Percentiles rank a stretch among this genome's conserved stretches.
Evolutionary conservation across 2,888 invertebrate species (phyloP).

Genomic region (Chrysolina haemoptera): DNA sequence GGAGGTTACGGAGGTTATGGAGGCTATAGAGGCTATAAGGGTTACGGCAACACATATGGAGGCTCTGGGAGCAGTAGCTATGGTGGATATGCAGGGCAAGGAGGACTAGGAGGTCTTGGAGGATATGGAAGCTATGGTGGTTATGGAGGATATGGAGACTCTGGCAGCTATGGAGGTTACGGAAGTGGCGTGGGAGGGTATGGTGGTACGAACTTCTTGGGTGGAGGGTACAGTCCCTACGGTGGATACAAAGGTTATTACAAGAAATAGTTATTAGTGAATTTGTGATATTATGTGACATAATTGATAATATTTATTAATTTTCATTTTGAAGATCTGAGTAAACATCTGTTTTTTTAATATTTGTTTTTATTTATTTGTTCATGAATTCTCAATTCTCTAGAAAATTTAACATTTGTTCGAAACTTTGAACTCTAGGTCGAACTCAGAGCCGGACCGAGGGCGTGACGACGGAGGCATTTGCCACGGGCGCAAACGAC

Average conservation of each 20-base stretch:
- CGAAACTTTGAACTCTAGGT: too few relatives aligned
- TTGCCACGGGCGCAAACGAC: too few relatives aligned
- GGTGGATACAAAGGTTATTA: slow-evolving; percentile 49
- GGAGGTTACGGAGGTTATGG: background rate
- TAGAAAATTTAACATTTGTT: background rate
- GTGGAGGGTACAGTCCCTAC: slow-evolving; percentile 50
- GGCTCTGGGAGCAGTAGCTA: slow-evolving; percentile 26
- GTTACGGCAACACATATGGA: slow-evolving; percentile 10
- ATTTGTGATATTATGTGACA: background rate
- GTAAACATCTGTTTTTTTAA: background rate
- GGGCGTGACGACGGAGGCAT: too few relatives aligned
- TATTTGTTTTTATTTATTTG: background rate
- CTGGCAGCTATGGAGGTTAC: slow-evolving; percentile 38
- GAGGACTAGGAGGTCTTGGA: slow-evolving; percentile 31
- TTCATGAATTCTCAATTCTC: background rate
- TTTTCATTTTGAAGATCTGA: background rate
- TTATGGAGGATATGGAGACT: slow-evolving; percentile 42
- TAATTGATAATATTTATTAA: slow-evolving; percentile 17
- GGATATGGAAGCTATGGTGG: slow-evolving; percentile 36
- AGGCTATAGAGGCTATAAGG: slow-evolving; percentile 35
- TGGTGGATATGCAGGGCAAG: slow-evolving; percentile 46
- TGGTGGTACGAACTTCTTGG: slow-evolving; percentile 48
- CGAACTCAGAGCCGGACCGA: too few relatives aligned
- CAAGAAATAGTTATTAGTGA: slow-evolving; percentile 26
- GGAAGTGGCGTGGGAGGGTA: background rate